Base-by-base conservation (phyloP, 2,888 invertebrate genomes). In the Watsonalla binaria region DNA sequence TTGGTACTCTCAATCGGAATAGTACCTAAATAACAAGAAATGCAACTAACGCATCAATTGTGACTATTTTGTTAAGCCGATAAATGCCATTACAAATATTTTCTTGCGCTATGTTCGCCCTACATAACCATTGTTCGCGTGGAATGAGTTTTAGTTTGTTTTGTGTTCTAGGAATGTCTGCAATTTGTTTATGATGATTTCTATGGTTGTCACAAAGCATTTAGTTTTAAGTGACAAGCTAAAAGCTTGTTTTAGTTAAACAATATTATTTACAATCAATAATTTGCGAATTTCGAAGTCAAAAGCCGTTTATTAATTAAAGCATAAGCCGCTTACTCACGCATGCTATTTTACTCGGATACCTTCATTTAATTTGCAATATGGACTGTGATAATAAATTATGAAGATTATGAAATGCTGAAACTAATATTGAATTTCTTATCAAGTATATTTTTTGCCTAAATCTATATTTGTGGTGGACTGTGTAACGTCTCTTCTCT, bases 341-440 rank as follows among this genome's bases (percentile, higher is more conserved):
- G 24, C 49, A 49, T 37, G 39, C 49, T 49, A 33, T 13, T 58
- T 54, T 59, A 56, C 61, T 58, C 53, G 45, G 51, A 53, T 57
- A 53, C 5, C 51, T 59, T 65, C 56, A 66, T 68, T 78, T 79
- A 72, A 68, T 81, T 82, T 81, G 80, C 80, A 78, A 82, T 84
- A 81, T 81, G 76, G 76, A 78, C 88, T 88, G 89, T 88, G 89
- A 88, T 89, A 88, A 74, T 81, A 80, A 79, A 80, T 78, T 78
- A 74, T 78, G 15, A 49, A 76, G 69, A 73, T 64, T 70, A 74
- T 67, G 62, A 71, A 74, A 61, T 62, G 60, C 55, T 63, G 59
- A 68, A 71, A 66, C 68, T 66, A 62, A 69, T 66, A 61, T 66
- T 62, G 55, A 55, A 55, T 62, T 65, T 63, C 57, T 65, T 68